phyloP scores from a whole-genome alignment of 2,113 vertebrate genomes.

The Hemiscyllium ocellatum region DNA sequence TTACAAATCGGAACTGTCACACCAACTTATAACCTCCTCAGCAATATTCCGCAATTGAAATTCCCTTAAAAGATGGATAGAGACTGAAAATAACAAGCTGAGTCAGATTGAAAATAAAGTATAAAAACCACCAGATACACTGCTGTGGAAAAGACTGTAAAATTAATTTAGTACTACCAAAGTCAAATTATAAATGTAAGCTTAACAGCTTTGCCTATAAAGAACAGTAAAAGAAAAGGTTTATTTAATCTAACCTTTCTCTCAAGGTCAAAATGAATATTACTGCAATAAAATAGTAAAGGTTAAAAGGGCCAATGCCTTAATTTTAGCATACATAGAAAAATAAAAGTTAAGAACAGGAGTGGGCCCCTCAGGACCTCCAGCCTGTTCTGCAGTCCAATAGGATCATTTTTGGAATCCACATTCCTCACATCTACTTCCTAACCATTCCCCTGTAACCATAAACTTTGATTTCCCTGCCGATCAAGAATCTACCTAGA shows the following conservation, averaged over 20 bases:
- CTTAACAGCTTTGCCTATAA: background rate
- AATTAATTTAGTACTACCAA: background rate
- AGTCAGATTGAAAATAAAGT: background rate
- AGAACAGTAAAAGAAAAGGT: background rate
- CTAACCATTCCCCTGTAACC: no score
- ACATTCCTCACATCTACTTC: no score
- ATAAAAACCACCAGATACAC: background rate
- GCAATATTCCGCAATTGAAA: background rate
- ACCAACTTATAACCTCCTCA: background rate
- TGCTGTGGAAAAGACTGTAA: background rate
- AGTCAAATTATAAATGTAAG: background rate
- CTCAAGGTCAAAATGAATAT: background rate
- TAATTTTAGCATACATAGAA: no score
- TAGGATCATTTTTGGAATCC: no score
- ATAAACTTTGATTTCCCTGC: no score
- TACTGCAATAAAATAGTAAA: background rate
- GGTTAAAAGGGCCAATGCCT: no score
- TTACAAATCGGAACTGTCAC: background rate
- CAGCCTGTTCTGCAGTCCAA: no score
- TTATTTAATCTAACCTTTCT: background rate
- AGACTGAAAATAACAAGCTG: background rate
- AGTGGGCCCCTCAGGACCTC: no score
- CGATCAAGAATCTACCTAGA: no score
- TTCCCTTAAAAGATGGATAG: background rate
- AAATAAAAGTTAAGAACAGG: no score